Evolutionary conservation across 1,140 invertebrate genomes (phyloP).

Genomic region (Dinothrombium tinctorium): DNA sequence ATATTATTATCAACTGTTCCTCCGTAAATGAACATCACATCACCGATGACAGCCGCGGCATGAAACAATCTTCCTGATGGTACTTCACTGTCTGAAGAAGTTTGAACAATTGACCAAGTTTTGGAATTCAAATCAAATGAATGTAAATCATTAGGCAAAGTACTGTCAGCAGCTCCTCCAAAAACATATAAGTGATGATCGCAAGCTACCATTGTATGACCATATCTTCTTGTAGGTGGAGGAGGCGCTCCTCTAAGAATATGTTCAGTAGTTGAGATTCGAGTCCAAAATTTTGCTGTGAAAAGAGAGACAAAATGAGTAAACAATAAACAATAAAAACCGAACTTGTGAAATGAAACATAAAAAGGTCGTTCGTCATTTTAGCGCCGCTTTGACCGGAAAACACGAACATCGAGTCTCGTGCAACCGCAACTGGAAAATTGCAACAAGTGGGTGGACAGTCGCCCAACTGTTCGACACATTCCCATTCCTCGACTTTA

Average conservation of each 20-base stretch:
- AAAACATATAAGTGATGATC: slow-evolving; percentile 82
- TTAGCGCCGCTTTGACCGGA: slow-evolving; percentile 88
- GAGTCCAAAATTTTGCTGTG: too few species aligned
- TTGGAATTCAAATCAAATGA: slow-evolving; percentile 79
- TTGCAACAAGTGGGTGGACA: slow-evolving; percentile 89
- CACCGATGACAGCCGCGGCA: slow-evolving; percentile 69
- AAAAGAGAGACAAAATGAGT: too few species aligned
- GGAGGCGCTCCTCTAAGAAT: too few species aligned
- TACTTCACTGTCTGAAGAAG: slow-evolving; percentile 39
- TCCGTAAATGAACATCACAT: slow-evolving; percentile 86
- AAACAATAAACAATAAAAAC: too few species aligned
- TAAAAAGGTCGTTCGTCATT: too few species aligned
- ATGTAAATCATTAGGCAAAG: slow-evolving; percentile 69
- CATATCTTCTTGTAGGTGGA: too few species aligned
- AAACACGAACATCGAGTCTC: slow-evolving; percentile 87
- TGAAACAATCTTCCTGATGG: slow-evolving; percentile 79
- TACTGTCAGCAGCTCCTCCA: slow-evolving; percentile 75
- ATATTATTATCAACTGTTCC: slow-evolving; percentile 86
- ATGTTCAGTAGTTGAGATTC: too few species aligned
- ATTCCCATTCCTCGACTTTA: slow-evolving; percentile 62
- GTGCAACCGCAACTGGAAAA: slow-evolving; percentile 74
- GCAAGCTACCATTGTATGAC: too few species aligned
- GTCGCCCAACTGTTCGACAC: slow-evolving; percentile 56
- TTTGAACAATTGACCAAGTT: slow-evolving; percentile 50
- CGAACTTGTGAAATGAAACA: too few species aligned